Evolutionary conservation across 1,140 invertebrate genomes (phyloP).

Genomic region (Belonocnema kinseyi): DNA sequence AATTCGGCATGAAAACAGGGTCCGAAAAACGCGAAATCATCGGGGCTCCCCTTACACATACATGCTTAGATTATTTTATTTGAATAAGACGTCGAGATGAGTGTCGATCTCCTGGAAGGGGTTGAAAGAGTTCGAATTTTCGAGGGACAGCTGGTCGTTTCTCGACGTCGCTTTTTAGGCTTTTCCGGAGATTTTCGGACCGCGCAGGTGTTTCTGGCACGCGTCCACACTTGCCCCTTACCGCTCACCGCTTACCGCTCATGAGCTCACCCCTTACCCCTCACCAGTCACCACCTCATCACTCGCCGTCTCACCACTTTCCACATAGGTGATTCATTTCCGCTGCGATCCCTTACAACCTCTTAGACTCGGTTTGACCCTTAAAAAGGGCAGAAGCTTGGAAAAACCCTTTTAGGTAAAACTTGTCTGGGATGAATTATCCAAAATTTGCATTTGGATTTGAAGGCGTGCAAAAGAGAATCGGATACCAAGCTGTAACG

Average conservation of each 20-base stretch:
- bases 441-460: too few species aligned
- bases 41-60: constrained; percentile 35
- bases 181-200: constrained; percentile 62
- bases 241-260: neutral
- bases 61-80: constrained; percentile 53
- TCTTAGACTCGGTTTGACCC: too few species aligned
- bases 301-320: too few species aligned
- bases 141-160: constrained; percentile 49
- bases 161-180: constrained; percentile 46
- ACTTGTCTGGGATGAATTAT: too few species aligned
- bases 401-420: too few species aligned
- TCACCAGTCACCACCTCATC: too few species aligned
- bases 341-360: too few species aligned
- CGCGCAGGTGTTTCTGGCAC: constrained; percentile 66
- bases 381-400: too few species aligned
- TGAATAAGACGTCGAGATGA: constrained; percentile 63
- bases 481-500: too few species aligned
- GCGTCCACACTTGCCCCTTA: constrained; percentile 50
- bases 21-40: constrained; percentile 53
- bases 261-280: neutral
- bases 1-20: constrained; percentile 45
- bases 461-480: too few species aligned
- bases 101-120: constrained; percentile 14
- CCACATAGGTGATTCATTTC: too few species aligned
- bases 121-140: too few species aligned